Conservation (phyloP, 64 coral and sea anemone species). For the Montipora efflorescens region DNA sequence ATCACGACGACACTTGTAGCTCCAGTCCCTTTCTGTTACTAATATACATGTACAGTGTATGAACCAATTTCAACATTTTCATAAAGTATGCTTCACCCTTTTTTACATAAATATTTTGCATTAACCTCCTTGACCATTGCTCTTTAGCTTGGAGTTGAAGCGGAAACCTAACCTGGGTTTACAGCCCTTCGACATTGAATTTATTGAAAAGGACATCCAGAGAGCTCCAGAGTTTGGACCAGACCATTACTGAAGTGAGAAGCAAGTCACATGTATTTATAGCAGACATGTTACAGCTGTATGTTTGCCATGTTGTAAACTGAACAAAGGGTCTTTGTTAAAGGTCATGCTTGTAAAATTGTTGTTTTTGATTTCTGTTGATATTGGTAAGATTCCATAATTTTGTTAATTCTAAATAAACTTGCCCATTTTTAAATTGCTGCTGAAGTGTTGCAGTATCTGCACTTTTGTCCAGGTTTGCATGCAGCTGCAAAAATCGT, state of each 20-base stretch:
- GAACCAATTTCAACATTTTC: no score
- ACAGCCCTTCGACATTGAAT: constrained; percentile 30
- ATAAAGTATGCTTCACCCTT: neutral
- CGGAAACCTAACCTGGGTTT: neutral
- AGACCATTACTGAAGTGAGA: neutral
- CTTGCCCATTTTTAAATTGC: neutral
- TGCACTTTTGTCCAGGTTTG: no score
- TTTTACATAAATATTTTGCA: neutral
- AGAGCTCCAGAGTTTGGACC: constrained; percentile 16
- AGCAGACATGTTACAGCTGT: no score
- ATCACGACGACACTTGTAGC: no score
- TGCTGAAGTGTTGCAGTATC: neutral
- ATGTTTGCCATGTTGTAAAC: no score
- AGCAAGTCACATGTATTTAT: no score
- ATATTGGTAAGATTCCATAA: neutral
- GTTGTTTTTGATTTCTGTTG: neutral
- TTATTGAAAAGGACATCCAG: neutral
- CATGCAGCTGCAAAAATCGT: no score
- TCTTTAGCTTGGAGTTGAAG: constrained; percentile 24
- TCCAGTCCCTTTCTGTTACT: no score
- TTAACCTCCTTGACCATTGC: neutral
- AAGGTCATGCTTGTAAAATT: neutral
- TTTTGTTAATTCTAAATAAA: constrained; percentile 6
- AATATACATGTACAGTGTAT: no score
- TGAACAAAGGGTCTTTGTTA: neutral